A percentile compares a stretch with the other conserved stretches of the same genome.
phyloP scores from a whole-genome alignment of 2,113 vertebrate genomes.

The Festucalex cinctus region DNA sequence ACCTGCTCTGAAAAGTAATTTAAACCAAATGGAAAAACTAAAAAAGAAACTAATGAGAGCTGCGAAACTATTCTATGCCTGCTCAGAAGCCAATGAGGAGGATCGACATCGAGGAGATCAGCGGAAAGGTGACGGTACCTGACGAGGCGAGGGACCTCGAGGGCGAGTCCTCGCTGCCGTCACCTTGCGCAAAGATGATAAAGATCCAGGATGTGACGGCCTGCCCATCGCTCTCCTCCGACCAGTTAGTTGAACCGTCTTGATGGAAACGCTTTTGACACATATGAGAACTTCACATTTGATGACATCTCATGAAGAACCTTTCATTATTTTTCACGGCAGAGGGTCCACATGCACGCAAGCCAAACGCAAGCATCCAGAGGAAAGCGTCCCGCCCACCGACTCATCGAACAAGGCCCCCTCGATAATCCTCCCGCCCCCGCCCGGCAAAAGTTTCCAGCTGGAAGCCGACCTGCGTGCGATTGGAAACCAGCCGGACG shows the following conservation, averaged over 20 bases:
- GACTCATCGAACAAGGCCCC: background rate
- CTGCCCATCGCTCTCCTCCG: constrained; percentile 28
- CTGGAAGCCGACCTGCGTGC: constrained; percentile 89
- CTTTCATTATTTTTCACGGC: background rate
- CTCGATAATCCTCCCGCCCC: constrained; percentile 62
- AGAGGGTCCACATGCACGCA: constrained; percentile 20
- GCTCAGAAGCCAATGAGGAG: constrained; percentile 84
- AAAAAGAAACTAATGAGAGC: no score
- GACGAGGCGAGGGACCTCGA: constrained; percentile 26
- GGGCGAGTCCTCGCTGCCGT: constrained; percentile 39
- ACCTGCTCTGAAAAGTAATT: no score
- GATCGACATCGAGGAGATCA: constrained; percentile 85
- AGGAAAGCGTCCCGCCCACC: background rate
- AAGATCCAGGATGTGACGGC: constrained; percentile 85
- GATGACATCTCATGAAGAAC: no score
- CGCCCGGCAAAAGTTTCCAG: constrained; percentile 87
- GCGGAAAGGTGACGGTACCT: constrained; percentile 55
- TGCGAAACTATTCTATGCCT: background rate
- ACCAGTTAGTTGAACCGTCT: constrained; percentile 53
- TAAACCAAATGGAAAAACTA: no score
- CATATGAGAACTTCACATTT: background rate
- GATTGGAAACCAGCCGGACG: constrained; percentile 76
- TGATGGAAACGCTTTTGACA: background rate
- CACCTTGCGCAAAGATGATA: constrained; percentile 83
- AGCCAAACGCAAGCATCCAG: background rate